These are phyloP conservation scores for Sardinella longiceps DNA, from an alignment of 2,797 vertebrate genomes.

Conservation along the genomic window DNA sequence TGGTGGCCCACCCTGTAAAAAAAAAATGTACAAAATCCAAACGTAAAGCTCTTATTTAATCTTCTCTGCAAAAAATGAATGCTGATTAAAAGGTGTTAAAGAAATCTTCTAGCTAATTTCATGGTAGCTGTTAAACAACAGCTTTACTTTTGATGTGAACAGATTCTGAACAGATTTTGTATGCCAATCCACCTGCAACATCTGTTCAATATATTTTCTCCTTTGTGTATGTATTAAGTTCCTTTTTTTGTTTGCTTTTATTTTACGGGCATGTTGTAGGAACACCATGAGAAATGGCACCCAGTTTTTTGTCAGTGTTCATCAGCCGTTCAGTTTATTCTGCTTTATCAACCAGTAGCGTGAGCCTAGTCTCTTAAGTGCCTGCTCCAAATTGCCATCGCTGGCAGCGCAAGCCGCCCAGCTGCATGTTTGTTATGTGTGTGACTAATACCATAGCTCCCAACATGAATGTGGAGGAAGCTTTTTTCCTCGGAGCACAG, in stretches of 20 bases:
- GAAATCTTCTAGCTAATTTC: slow-evolving; percentile 5
- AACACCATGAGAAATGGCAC: not conserved
- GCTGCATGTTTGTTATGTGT: slow-evolving; percentile 46
- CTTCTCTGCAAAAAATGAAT: not conserved
- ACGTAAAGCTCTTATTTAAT: not conserved
- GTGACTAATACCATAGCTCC: slow-evolving; percentile 53
- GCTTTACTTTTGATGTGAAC: slow-evolving; percentile 9
- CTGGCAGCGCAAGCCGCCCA: slow-evolving; percentile 51
- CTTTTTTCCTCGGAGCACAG: slow-evolving; percentile 42
- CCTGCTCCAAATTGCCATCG: slow-evolving; percentile 42
- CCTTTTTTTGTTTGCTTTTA: slow-evolving; percentile 28
- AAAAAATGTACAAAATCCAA: not conserved
- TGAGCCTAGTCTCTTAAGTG: slow-evolving; percentile 48
- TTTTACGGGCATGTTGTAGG: slow-evolving; percentile 26
- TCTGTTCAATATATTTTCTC: slow-evolving; percentile 32
- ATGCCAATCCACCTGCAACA: slow-evolving; percentile 27
- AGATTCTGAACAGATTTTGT: not conserved
- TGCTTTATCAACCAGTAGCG: slow-evolving; percentile 43
- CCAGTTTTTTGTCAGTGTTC: slow-evolving; percentile 41
- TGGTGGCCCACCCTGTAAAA: not conserved
- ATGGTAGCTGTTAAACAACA: not conserved
- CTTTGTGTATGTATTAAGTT: slow-evolving; percentile 16
- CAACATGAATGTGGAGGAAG: slow-evolving; percentile 47
- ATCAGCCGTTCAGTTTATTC: slow-evolving; percentile 40
- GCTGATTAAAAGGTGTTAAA: slow-evolving; percentile 3